These are phyloP conservation scores for Xestia c-nigrum DNA, from an alignment of 2,888 invertebrate genomes.

Conservation along the genomic window DNA sequence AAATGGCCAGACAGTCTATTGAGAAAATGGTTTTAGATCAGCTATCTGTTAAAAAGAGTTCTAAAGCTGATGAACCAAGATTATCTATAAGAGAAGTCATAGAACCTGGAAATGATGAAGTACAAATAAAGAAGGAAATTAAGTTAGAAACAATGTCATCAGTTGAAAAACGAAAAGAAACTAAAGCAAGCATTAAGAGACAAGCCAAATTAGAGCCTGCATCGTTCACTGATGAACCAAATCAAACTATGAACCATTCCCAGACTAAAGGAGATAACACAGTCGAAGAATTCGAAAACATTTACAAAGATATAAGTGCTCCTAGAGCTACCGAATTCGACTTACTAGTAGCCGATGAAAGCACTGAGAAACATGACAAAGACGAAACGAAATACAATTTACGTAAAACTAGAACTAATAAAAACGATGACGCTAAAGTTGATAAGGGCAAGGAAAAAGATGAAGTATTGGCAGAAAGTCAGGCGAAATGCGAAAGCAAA, in stretches of 20 bases:
- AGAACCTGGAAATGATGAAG: conserved; percentile 31
- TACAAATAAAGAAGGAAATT: conserved; percentile 54
- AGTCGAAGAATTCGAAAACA: conserved; percentile 83
- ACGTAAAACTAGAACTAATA: conserved; percentile 66
- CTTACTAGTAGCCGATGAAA: conserved; percentile 65
- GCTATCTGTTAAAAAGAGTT: conserved; percentile 56
- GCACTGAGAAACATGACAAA: conserved; percentile 40
- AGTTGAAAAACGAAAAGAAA: conserved; percentile 27
- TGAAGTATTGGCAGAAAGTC: conserved; percentile 67
- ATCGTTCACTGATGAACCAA: conserved; percentile 54
- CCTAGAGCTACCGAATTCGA: conserved; percentile 85
- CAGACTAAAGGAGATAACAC: conserved; percentile 72
- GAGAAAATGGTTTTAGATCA: conserved; percentile 70
- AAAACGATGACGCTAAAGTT: conserved; percentile 46
- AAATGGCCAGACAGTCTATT: conserved; percentile 71
- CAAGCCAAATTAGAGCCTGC: conserved; percentile 48
- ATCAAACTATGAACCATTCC: conserved; percentile 52
- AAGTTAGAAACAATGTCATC: conserved; percentile 56
- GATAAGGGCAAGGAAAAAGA: conserved; percentile 49
- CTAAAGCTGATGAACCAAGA: conserved; percentile 24
- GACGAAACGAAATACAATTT: conserved; percentile 78
- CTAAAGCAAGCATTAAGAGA: conserved; percentile 34
- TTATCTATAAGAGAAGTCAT: conserved; percentile 36
- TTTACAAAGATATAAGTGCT: conserved; percentile 81
- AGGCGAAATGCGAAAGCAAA: conserved; percentile 73